Evolutionary conservation across 2,888 invertebrate species (phyloP).

Genomic region (Phorcus lineatus): DNA sequence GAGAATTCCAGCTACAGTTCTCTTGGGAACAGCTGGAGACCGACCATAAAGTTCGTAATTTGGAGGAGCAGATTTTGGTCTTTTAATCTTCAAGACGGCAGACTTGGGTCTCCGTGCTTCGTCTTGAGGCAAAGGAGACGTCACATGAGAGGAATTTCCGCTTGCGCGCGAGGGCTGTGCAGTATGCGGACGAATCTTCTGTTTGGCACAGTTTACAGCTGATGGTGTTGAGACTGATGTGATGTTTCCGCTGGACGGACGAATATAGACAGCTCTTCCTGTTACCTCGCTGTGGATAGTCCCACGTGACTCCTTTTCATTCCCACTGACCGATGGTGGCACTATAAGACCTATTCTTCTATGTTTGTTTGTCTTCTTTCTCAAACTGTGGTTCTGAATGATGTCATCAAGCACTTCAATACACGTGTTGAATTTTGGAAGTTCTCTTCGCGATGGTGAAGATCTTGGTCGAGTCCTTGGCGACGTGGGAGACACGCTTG

Average conservation of each 20-base stretch:
- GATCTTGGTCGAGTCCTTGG: background rate
- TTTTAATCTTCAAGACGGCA: background rate
- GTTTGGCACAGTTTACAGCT: background rate
- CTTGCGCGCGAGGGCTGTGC: background rate
- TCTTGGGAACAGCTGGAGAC: slow-evolving; percentile 18
- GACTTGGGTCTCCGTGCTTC: background rate
- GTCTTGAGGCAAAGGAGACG: background rate
- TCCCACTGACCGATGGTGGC: background rate
- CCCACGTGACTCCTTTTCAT: background rate
- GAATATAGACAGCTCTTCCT: background rate
- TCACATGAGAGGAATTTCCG: background rate
- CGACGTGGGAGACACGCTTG: background rate
- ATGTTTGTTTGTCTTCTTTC: background rate
- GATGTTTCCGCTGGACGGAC: background rate
- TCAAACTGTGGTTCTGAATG: background rate
- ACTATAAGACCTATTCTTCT: background rate
- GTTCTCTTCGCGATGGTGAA: background rate
- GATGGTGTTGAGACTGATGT: background rate
- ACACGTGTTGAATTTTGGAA: background rate
- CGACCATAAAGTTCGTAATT: slow-evolving; percentile 25
- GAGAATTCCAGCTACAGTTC: slow-evolving; percentile 27
- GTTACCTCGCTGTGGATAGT: background rate
- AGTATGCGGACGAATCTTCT: background rate
- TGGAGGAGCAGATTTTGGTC: slow-evolving; percentile 27
- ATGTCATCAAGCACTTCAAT: slow-evolving; percentile 7